Conservation (phyloP, 2,113 vertebrate genomes). For the Microcebus murinus region DNA sequence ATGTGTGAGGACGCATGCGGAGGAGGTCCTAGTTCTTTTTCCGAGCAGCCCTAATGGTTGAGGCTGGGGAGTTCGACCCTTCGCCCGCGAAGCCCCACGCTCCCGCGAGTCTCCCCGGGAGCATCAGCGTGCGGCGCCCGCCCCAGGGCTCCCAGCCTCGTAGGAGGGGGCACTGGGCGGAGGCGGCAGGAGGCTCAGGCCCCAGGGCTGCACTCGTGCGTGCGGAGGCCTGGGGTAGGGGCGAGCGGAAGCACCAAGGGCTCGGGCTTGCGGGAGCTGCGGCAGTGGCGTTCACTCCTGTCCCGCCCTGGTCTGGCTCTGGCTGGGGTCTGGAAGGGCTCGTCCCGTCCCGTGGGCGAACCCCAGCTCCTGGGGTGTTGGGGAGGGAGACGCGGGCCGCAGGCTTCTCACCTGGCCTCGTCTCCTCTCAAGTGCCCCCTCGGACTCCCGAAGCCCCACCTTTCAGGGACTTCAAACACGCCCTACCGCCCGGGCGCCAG, state of each 20-base stretch:
- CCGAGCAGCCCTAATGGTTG: background rate
- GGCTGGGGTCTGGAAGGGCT: too few relatives aligned
- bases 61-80: background rate
- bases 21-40: background rate
- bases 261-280: rapidly evolving
- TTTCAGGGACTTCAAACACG: slow-evolving; percentile 69
- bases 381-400: background rate
- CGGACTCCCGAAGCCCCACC: slow-evolving; percentile 35
- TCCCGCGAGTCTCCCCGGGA: rapidly evolving
- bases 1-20: background rate
- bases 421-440: background rate
- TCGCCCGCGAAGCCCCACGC: background rate
- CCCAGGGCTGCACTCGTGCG: too few relatives aligned
- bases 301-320: background rate
- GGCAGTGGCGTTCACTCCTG: background rate
- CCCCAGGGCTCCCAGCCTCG: too few relatives aligned
- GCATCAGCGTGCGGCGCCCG: background rate
- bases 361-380: background rate
- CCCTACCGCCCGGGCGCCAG: background rate
- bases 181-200: background rate
- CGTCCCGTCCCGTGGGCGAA: rapidly evolving
- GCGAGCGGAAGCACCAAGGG: background rate
- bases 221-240: background rate
- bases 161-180: too few relatives aligned
- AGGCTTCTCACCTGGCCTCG: slow-evolving; percentile 11